Base-by-base conservation (phyloP, 2,888 invertebrate genomes). In the Lomographa bimaculata region DNA sequence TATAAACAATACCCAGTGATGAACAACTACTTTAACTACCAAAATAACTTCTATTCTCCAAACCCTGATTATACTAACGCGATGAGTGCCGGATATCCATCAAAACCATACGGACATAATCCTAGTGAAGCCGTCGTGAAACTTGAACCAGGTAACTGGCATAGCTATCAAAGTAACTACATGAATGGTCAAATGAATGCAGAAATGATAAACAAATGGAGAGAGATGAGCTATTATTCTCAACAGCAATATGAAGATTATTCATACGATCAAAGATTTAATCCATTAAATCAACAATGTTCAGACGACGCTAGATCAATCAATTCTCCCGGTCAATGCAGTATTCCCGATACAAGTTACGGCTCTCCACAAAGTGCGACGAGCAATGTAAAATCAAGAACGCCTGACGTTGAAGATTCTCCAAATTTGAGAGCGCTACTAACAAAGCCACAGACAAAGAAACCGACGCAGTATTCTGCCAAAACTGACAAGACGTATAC, bases 381-480 rank as follows among this genome's bases (percentile, higher is more conserved):
- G 2, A 81, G 81, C 43, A 71, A 64, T 34, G 52, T 75, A 1
- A 79, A 84, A 52, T 55, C 82, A 32, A 50, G 64, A 1, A 69
- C 73, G 18, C 72, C 74, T 10, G 79, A 79, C 42, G 59, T 51
- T 25, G 77, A 86, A 2, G 90, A 90, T 59, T 90, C 90, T 7
- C 90, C 92, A 6, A 92, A 92, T 21, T 66, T 93, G 8, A 83
- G 93, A 51, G 91, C 92, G 0, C 64, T 93, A 30, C 72, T 93
- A 36, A 90, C 89, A 2, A 79, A 81, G 41, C 68, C 76, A 0
- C 60, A 50, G 2, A 54, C 40, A 38, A 79, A 72, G 67, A 83
- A 71, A 50, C 55, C 54, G 19, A 62, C 61, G 50, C 68, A 74
- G 64, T 69, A 69, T 70, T 81, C 69, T 23, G 47, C 59, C 1